Percentiles rank a stretch among this genome's conserved stretches.
Evolutionary conservation across 2,888 invertebrate genomes (phyloP).

Genomic region (Amphipyra berbera): DNA sequence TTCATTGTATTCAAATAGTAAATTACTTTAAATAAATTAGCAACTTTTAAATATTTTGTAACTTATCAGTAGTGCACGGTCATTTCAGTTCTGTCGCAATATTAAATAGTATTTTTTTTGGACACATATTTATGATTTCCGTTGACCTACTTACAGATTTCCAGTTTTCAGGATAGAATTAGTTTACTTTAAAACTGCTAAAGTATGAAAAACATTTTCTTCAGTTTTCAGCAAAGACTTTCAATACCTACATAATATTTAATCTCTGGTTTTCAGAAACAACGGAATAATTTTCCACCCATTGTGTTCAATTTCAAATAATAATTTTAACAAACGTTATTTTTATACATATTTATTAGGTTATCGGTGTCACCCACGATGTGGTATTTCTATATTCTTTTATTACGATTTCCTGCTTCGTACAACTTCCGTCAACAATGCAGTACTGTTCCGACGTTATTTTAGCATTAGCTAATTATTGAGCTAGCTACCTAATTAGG

Average conservation of each 20-base stretch:
- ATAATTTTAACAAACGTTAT: no score
- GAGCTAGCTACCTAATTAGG: slow-evolving; percentile 59
- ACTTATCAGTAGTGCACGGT: no score
- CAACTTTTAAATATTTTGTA: no score
- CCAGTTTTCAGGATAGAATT: neutral
- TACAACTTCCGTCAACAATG: slow-evolving; percentile 23
- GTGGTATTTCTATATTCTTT: slow-evolving; percentile 1
- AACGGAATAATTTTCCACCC: no score
- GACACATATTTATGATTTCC: neutral
- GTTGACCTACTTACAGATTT: neutral
- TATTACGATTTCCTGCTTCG: neutral
- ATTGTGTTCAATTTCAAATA: no score
- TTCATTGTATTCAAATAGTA: no score
- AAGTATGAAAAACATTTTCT: neutral
- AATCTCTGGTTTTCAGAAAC: no score
- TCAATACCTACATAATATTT: no score
- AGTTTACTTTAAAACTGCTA: neutral
- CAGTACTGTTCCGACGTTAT: slow-evolving; percentile 26
- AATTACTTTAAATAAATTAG: no score
- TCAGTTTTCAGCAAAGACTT: no score
- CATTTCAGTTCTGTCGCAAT: neutral
- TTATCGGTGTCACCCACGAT: neutral
- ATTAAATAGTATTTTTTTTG: neutral
- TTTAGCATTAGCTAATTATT: slow-evolving; percentile 46
- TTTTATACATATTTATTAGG: no score